Base-by-base conservation (phyloP, 2,113 vertebrate species). In the Glaucomys volans region DNA sequence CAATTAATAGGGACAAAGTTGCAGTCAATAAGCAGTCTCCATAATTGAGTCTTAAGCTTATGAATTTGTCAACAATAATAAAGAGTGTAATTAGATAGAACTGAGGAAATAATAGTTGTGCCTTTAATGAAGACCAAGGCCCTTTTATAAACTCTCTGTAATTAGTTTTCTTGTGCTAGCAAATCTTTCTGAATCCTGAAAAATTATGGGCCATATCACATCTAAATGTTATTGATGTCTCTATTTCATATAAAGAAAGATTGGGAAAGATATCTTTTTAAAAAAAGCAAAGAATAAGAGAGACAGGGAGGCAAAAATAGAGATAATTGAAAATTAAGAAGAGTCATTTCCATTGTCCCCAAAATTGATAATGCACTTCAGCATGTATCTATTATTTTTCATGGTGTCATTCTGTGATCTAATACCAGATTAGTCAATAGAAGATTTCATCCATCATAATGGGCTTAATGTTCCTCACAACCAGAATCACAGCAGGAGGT, bases 41-140 rank as follows among this genome's bases (percentile, higher is more conserved):
- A 95, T 97, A 98, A 98, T 97, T 97, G 98, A 98, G 67, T 91
- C 92, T 97, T 96, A 90, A 32, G 14, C 96, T 98, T 98, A 90
- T 90, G 96, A 98, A 97, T 72, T 90, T 96, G 87, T 95, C 94
- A 97, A 95, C 64, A 98, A 72, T 83, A 97, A 40, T 91, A 97
- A 96, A 57, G 24, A 97, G 91, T 97, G 40, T 57, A 90, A 91
- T 96, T 97, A 96, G 77, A 97, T 95, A 97, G 83, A 97, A 96
- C 93, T 72, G 84, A 77, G 91, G 75, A 91, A 97, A 64, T 54
- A 67, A 59, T 90, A 57, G 72, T 66, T 85, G 67, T 67, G 44
- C 75, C 40, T 96, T 97, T 95, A 97, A 82, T 94, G 95, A 97
- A 97, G 98, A 97, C 59, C n/a, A 75, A 92, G 74, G 90, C 64